phyloP scores from a whole-genome alignment of 1,140 invertebrate genomes.

The Achatina immaculata region DNA sequence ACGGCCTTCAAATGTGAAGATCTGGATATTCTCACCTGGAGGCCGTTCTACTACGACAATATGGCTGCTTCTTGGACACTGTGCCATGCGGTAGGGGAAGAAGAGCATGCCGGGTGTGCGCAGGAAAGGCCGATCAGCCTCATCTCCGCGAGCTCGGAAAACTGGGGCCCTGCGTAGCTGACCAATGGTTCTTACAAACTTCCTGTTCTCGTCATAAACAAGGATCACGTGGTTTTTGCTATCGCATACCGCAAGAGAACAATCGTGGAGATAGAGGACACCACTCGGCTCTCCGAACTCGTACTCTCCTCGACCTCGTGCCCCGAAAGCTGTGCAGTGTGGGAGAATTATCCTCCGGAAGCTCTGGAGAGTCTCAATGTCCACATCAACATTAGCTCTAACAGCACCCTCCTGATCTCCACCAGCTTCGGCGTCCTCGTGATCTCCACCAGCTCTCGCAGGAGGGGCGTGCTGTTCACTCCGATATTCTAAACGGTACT shows the following conservation, averaged over 20 bases:
- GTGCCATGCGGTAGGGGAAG: conserved; percentile 98
- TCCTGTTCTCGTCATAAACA: not conserved
- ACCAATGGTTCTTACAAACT: conserved; percentile 21
- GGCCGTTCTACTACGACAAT: conserved; percentile 99
- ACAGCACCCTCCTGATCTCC: not conserved
- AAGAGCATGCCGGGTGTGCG: conserved; percentile 94
- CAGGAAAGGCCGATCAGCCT: conserved; percentile 79
- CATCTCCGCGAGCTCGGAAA: not conserved
- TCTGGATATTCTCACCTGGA: conserved; percentile 96
- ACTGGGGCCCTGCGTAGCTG: not conserved
- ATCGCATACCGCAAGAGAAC: conserved; percentile 99
- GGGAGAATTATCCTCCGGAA: not conserved
- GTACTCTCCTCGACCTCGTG: conserved; percentile 89
- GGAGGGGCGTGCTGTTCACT: not conserved
- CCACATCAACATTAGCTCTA: not conserved
- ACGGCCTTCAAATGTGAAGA: conserved; percentile 99
- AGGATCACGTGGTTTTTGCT: conserved; percentile 98
- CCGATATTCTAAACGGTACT: not conserved
- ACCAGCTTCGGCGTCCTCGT: not conserved
- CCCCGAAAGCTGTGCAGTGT: conserved; percentile 82
- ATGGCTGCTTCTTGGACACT: conserved; percentile 94
- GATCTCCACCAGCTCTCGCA: not conserved
- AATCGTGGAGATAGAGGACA: conserved; percentile 98
- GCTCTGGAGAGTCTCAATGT: not conserved
- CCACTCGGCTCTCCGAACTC: conserved; percentile 99